Evolutionary conservation across 2,113 vertebrate genomes (phyloP), one percentile per base, ranked within the genome.

Genomic region (Leucosticte australis): DNA sequence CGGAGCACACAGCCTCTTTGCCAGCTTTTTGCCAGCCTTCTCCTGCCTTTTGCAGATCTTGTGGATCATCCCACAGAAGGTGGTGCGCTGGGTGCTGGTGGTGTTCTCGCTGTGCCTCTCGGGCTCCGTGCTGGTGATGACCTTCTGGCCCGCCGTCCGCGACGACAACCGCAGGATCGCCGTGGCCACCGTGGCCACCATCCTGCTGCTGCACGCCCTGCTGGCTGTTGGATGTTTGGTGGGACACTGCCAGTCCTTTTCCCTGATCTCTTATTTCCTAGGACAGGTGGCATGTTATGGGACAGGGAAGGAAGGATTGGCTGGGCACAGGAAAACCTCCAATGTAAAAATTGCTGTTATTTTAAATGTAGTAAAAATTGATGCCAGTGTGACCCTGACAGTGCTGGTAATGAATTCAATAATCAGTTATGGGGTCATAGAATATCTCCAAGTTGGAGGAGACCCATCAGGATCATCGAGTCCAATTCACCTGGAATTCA

Each of bases 151-250:
- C 2, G 99, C 99, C 2, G 98, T 99, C 68, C 98, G 98, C 10
- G 99, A 99, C 10, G 99, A 99, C 96, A 98, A 98, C 84, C 98
- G 98, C 63, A 98, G 98, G 53, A 74, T 99, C 3, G 98, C 98
- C 0, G 74, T 99, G 70, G 97, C 98, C 6, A 98, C 98, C 0
- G 87, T 99, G 31, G 96, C 97, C 18, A 73, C 97, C 13, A 96
- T 99, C 27, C 87, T 99, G 52, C 60, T 98, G 85, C 98, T 99
- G 47, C 99, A 99, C 57, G 91, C 97, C 70, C 98, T 99, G 80
- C 98, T 99, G 17, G 98, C 99, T 46, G 98, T 99, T 3, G 99
- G 99, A 81, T 99, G 98, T 74, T 98, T 99, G 99, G 99, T 99
- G 99, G 9, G 95, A 81, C 18, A 4, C 30, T 71, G 77, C 79